Conservation (phyloP, 2,797 vertebrate genomes). For the Dendrocincla tyrannina region DNA sequence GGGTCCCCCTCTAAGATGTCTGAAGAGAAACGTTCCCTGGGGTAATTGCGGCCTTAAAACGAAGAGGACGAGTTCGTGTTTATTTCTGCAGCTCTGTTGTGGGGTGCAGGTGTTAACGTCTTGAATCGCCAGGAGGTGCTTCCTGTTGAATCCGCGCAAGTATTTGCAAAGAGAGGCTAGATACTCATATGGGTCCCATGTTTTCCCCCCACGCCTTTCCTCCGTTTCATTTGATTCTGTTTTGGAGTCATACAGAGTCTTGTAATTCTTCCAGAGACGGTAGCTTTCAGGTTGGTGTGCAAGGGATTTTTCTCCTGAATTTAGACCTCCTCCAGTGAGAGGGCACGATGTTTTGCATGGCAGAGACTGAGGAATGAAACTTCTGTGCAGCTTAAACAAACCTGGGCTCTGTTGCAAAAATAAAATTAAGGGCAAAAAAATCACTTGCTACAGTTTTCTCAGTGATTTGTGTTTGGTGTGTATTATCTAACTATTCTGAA, state of each 20-base stretch:
- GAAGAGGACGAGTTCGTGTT: fast-evolving
- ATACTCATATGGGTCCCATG: fast-evolving
- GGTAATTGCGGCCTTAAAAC: fast-evolving
- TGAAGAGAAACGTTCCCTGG: neutral
- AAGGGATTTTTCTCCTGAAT: neutral
- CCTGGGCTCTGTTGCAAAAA: neutral
- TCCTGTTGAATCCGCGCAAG: neutral
- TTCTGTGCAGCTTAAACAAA: neutral
- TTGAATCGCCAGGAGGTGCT: neutral
- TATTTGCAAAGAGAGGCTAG: neutral
- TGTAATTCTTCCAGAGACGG: neutral
- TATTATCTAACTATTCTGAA: neutral
- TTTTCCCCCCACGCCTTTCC: neutral
- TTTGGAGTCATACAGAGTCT: neutral
- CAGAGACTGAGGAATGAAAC: neutral
- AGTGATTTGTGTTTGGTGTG: fast-evolving
- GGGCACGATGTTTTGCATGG: neutral
- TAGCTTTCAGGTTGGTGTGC: neutral
- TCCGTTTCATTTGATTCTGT: neutral
- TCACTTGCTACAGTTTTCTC: fast-evolving
- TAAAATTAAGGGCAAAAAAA: neutral
- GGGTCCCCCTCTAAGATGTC: too few species aligned
- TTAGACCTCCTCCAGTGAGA: neutral
- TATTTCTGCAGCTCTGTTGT: neutral
- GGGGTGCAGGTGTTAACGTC: neutral